phyloP scores from a whole-genome alignment of 2,797 vertebrate species.

The Sebastes trivittatus region DNA sequence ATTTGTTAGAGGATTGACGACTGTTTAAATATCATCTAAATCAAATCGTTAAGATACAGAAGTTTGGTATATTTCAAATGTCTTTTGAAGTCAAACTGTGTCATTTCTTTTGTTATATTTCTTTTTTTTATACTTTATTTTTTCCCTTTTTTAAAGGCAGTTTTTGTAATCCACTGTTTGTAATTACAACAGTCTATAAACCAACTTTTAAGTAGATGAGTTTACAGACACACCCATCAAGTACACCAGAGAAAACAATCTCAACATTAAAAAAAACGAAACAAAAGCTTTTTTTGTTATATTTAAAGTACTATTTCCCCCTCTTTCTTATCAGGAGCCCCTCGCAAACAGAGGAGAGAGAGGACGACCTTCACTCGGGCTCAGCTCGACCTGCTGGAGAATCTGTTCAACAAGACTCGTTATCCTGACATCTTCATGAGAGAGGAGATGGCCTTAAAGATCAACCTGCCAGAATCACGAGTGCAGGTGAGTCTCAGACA shows the following conservation, averaged over 20 bases:
- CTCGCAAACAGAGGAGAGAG: slow-evolving; percentile 93
- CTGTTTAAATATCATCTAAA: background rate
- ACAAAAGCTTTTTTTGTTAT: background rate
- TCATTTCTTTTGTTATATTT: background rate
- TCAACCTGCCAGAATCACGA: slow-evolving; percentile 95
- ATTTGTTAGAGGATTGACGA: no score
- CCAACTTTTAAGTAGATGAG: no score
- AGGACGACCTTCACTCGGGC: slow-evolving; percentile 95
- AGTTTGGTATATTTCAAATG: background rate
- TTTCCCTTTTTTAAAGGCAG: no score
- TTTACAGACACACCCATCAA: no score
- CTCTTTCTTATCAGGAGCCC: slow-evolving; percentile 76
- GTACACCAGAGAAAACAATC: no score
- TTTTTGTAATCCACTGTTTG: no score
- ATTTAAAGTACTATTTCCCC: background rate
- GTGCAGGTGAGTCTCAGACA: slow-evolving; percentile 87
- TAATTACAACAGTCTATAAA: no score
- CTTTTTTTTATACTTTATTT: no score
- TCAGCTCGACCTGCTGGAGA: slow-evolving; percentile 93
- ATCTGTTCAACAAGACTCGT: slow-evolving; percentile 92
- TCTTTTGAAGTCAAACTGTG: background rate
- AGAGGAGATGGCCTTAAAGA: slow-evolving; percentile 96
- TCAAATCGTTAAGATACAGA: background rate
- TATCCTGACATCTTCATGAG: slow-evolving; percentile 99
- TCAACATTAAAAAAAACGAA: no score